phyloP scores from a whole-genome alignment of 2,113 vertebrate species.

The Scomber scombrus region DNA sequence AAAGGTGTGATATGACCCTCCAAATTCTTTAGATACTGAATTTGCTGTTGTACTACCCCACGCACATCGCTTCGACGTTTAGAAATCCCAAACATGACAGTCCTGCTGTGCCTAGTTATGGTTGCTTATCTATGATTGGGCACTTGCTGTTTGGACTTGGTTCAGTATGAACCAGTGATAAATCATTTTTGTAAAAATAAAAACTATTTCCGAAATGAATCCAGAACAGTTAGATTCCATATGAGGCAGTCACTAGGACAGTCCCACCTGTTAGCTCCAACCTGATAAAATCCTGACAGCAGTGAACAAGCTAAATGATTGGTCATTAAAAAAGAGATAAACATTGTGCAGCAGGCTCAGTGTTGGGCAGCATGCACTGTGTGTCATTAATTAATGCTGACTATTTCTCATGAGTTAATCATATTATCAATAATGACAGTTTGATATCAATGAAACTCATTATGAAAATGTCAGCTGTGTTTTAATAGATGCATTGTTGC shows the following conservation, averaged over 20 bases:
- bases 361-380: conserved; percentile 14
- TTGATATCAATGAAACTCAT: conserved; percentile 58
- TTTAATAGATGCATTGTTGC: conserved; percentile 30
- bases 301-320: conserved; percentile 24
- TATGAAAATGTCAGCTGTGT: conserved; percentile 59
- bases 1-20: too few species aligned
- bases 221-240: background rate
- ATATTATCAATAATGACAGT: conserved; percentile 54
- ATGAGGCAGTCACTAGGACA: background rate
- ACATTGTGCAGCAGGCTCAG: conserved; percentile 21
- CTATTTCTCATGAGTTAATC: conserved; percentile 60
- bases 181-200: too few species aligned
- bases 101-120: too few species aligned
- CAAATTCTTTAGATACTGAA: too few species aligned
- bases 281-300: conserved; percentile 39
- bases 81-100: too few species aligned
- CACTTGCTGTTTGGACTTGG: too few species aligned
- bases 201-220: background rate
- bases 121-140: too few species aligned
- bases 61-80: too few species aligned
- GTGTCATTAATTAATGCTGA: conserved; percentile 58
- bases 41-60: too few species aligned
- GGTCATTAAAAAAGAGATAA: conserved; percentile 60
- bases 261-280: conserved; percentile 8
- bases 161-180: too few species aligned